Evolutionary conservation across 35 echinoderm and acorn worm genomes (phyloP), one percentile per base, ranked within the genome.

Genomic region (Anneissia japonica): DNA sequence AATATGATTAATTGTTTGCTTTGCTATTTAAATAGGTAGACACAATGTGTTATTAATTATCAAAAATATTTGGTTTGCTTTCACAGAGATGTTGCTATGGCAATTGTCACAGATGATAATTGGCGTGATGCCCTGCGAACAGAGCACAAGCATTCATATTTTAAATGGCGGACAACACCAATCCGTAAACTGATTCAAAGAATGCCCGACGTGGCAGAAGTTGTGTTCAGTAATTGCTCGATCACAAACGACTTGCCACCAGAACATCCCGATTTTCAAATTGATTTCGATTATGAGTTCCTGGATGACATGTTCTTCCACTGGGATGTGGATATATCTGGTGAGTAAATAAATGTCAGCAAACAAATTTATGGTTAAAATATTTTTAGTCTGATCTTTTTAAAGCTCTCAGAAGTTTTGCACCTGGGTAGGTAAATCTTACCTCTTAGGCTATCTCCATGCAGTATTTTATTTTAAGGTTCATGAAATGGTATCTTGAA

Each of bases 161-260:
- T 89, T 75, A 38, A 51, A 4, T 46, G 81, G 32, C 51, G 92
- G 35, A 45, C 72, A n/a, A 99, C 96, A 26, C 96, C 96, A 3
- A 87, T 99, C 43, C 84, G 96, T 3, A 99, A 99, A 55, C 82
- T 99, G 6, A 99, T 99, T 38, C 89, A 76, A 36, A 91, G 80
- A 81, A 99, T 99, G 96, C 96, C 96, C 77, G 95, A 97, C 75
- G 91, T 93, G 21, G 95, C 95, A 35, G 88, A 88, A 46, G 55
- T 76, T 29, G 95, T 97, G 12, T 87, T 97, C 37, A 93, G 93
- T 36, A 74, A 64, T 9, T 97, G 95, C 55, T 32, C 92, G 39
- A 91, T 39, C 0, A 85, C 90, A 85, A 97, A 93, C 13, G 91
- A 93, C 30, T 86, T 88, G 30, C 88, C 95, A 34, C 36, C 84